A percentile compares a stretch with the other conserved stretches of the same genome.
phyloP scores from a whole-genome alignment of 1,140 invertebrate species.

The Microplitis mediator region DNA sequence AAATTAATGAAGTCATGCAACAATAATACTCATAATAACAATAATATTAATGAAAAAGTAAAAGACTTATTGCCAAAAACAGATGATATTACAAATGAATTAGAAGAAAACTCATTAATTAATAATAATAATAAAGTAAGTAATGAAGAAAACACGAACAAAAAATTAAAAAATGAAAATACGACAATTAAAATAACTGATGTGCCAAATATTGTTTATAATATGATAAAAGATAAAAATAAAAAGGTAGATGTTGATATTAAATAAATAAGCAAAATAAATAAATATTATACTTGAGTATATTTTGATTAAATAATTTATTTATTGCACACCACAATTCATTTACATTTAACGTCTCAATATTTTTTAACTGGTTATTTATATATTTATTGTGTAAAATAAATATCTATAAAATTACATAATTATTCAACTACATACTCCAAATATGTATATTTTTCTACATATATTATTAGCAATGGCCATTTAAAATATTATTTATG shows the following conservation, averaged over 20 bases:
- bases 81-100: neutral
- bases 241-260: no score
- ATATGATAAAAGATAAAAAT: no score
- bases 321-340: neutral
- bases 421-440: neutral
- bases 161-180: no score
- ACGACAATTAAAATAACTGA: no score
- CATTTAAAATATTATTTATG: neutral
- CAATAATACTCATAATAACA: no score
- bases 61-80: neutral
- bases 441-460: neutral
- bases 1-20: conserved; percentile 41
- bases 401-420: conserved; percentile 8
- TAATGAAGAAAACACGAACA: no score
- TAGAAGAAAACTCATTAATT: neutral
- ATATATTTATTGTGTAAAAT: neutral
- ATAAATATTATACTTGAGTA: neutral
- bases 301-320: neutral
- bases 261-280: no score
- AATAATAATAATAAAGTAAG: neutral
- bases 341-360: no score
- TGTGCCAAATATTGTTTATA: no score
- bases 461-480: neutral
- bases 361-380: neutral
- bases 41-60: neutral